Evolutionary conservation across 2,113 vertebrate genomes (phyloP), one percentile per base, ranked within the genome.

Genomic region (Vanacampus margaritifer): DNA sequence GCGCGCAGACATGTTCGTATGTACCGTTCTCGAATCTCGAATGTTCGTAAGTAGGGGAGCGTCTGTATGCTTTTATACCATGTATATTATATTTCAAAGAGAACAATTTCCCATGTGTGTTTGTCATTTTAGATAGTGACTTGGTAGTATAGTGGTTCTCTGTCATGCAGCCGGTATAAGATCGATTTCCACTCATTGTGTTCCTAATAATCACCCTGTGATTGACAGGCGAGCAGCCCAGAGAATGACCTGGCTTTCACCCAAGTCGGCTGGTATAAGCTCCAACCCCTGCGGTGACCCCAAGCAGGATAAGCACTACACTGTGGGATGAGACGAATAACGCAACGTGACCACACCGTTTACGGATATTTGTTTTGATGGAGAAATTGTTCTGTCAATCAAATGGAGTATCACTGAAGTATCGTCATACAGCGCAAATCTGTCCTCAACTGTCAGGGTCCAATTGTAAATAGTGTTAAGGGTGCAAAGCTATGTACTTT

Each of bases 401-500:
- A 17, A 56, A 56, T 7, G 17, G 56, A 36, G 16, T 35, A 17
- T 48, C 1, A n/a, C 21, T 23, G 48, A 50, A 50, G 48, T 50
- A 39, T 24, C 14, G 5, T 14, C 5, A 24, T 21, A 3, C 23
- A 17, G 10, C 46, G 37, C 45, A 23, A 46, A 60, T 21, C 69
- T 60, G 65, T 59, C 50, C 36, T 41, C 35, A 43, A 71, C 37
- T 63, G 32, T 65, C 59, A 48, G 46, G n/a, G 37, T 67, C 37
- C 66, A 37, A 60, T 72, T 68, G 69, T 56, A 72, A 71, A 69
- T 46, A 71, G 35, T 62, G 67, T 61, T 67, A 59, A 43, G 71
- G 21, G 24, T 68, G 41, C 71, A 59, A 84, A 65, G 24, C 50
- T 14, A 64, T 80, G 72, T 51, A 57, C 69, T 84, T 79, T 71